phyloP scores from a whole-genome alignment of 2,113 vertebrate species.

The Pseudopipra pipra region DNA sequence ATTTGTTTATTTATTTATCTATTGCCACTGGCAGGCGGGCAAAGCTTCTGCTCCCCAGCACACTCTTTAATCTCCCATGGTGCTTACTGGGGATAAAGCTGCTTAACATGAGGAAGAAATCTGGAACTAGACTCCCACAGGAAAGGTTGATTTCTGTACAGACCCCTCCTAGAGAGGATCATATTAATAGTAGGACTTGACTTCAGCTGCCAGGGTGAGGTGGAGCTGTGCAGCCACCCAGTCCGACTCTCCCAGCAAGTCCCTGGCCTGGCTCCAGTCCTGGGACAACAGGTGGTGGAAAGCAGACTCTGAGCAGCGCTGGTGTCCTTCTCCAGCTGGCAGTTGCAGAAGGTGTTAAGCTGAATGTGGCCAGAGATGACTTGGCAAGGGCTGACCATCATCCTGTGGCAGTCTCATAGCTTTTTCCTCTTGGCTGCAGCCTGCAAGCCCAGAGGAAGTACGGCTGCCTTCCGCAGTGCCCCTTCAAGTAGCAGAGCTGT shows the following conservation, averaged over 20 bases:
- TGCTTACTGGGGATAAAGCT: constrained; percentile 56
- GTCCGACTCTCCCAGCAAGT: neutral
- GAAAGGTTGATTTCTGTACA: constrained; percentile 5
- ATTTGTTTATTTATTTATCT: neutral
- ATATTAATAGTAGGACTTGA: neutral
- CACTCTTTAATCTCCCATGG: neutral
- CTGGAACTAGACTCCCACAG: constrained; percentile 17
- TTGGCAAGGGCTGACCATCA: neutral
- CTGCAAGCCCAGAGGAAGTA: neutral
- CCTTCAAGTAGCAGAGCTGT: neutral
- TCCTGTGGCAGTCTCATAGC: neutral
- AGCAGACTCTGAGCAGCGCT: rapidly evolving
- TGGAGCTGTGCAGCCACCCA: neutral
- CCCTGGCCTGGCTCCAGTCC: neutral
- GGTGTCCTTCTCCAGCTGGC: neutral
- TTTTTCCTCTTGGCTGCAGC: neutral
- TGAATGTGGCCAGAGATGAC: neutral
- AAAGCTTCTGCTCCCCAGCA: neutral
- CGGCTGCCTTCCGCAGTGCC: rapidly evolving
- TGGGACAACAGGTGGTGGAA: neutral
- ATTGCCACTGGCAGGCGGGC: neutral
- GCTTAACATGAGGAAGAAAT: constrained; percentile 38
- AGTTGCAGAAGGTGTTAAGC: neutral
- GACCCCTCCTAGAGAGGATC: neutral
- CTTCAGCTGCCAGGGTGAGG: neutral